Percentiles rank a stretch among this genome's conserved stretches.
phyloP scores from a whole-genome alignment of 2,888 invertebrate genomes.

The Colostygia pectinataria region DNA sequence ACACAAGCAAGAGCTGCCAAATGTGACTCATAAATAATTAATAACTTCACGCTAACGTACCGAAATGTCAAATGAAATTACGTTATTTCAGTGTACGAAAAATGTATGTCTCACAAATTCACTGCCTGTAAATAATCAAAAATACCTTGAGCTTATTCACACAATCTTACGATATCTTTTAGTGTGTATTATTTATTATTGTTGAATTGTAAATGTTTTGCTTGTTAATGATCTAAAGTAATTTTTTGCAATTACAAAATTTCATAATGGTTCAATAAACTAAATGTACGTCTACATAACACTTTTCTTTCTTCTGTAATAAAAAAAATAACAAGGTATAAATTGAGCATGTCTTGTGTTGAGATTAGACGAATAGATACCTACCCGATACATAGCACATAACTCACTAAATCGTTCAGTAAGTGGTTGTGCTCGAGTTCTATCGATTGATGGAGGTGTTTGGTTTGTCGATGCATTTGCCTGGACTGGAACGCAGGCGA shows the following conservation, averaged over 20 bases:
- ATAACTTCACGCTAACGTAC: not conserved
- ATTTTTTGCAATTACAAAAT: too few relatives aligned
- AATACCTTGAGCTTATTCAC: not conserved
- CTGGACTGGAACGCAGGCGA: not conserved
- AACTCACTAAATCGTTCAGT: not conserved
- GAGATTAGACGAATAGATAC: not conserved
- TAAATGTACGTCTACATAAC: too few relatives aligned
- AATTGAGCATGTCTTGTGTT: too few relatives aligned
- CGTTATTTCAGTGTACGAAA: not conserved
- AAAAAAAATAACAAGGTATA: too few relatives aligned
- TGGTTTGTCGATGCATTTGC: conserved; percentile 7
- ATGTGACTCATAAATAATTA: conserved; percentile 6
- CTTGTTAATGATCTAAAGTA: not conserved
- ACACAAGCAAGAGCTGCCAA: too few relatives aligned
- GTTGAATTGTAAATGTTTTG: too few relatives aligned
- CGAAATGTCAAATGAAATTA: not conserved
- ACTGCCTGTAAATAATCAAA: not conserved
- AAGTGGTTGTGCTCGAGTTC: conserved; percentile 6
- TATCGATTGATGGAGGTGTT: conserved; percentile 12
- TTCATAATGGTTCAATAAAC: too few relatives aligned
- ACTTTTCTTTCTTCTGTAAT: too few relatives aligned
- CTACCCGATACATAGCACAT: not conserved
- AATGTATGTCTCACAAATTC: not conserved
- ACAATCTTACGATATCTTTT: too few relatives aligned
- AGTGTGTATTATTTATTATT: too few relatives aligned